Base-by-base conservation (phyloP, 2,797 vertebrate genomes). In the Luscinia luscinia region DNA sequence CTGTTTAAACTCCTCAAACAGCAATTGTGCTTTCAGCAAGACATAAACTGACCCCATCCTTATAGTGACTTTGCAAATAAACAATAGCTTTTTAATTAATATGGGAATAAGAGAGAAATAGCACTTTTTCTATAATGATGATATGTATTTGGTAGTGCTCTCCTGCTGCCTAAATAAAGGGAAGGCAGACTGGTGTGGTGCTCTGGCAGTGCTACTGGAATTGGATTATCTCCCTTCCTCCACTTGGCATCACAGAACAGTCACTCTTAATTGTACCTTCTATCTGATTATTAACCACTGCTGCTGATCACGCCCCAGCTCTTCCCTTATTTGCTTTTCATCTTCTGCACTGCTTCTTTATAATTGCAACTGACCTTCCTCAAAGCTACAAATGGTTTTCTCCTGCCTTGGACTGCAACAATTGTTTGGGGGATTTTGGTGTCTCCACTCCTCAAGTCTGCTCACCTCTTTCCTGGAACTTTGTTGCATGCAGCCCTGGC, bases 141-240 rank as follows among this genome's bases (percentile, higher is more conserved):
- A 78, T 93, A 61, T 81, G 87, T 14, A 1, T 80, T 77, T 86
- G 73, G 55, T 78, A 16, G 21, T 73, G 64, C 20, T 57, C 38
- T 85, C 41, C 38, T 61, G 61, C 16, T 81, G 69, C 79, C 51
- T 61, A 79, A 63, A 90, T 75, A 83, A 84, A 96, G 77, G 78
- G n/a, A 58, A 92, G 38, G 38, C 66, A 90, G 85, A 69, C 73
- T 57, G 12, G 38, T 84, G 52, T 70, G 70, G 87, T 89, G 85
- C 19, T 96, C 93, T 93, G 87, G 87, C 74, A 89, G 76, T 1
- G 5, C 59, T 52, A 83, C 77, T 86, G 69, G 69, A 93, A 97
- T 93, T 93, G 64, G 64, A 95, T 97, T 97, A 96, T 76, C 85
- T 82, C 51, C 73, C 38, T 22, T 96, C 67, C 59, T 95, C 73